Conservation (phyloP, 2,888 invertebrate species). For the Parasteatoda lunata region DNA sequence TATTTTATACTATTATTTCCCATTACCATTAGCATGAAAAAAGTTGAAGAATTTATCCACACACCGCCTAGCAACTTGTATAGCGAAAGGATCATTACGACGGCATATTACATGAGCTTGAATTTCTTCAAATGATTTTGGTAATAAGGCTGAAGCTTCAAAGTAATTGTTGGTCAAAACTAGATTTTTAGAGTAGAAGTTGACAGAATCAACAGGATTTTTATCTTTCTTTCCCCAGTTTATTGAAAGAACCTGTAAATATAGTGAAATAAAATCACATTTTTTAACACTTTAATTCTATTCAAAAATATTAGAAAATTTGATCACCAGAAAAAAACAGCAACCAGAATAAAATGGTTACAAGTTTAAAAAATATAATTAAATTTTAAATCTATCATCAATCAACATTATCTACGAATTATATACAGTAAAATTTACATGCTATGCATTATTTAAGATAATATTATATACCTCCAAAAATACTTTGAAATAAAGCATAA, state of each 20-base stretch:
- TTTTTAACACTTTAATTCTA: not conserved
- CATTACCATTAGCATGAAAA: not conserved
- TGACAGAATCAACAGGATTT: conserved; percentile 69
- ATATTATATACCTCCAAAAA: too few species aligned
- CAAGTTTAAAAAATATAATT: too few species aligned
- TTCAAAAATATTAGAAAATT: not conserved
- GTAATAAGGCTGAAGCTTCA: conserved; percentile 40
- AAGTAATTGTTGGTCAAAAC: conserved; percentile 12
- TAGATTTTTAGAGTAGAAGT: conserved; percentile 66
- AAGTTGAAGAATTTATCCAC: conserved; percentile 28
- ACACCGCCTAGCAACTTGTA: conserved; percentile 30
- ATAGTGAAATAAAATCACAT: conserved; percentile 33
- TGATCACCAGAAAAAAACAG: not conserved
- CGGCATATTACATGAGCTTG: conserved; percentile 56
- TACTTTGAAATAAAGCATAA: too few species aligned
- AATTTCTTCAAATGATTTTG: conserved; percentile 58
- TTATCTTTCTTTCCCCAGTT: conserved; percentile 69
- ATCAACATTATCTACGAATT: too few species aligned
- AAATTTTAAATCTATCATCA: too few species aligned
- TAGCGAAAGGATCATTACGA: conserved; percentile 37
- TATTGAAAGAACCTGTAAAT: conserved; percentile 44
- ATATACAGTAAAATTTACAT: too few species aligned
- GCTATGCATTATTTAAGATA: too few species aligned
- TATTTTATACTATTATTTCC: too few species aligned
- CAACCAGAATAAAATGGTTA: not conserved